phyloP scores from a whole-genome alignment of 2,888 invertebrate genomes.

The Trissoscelio sp. region DNA sequence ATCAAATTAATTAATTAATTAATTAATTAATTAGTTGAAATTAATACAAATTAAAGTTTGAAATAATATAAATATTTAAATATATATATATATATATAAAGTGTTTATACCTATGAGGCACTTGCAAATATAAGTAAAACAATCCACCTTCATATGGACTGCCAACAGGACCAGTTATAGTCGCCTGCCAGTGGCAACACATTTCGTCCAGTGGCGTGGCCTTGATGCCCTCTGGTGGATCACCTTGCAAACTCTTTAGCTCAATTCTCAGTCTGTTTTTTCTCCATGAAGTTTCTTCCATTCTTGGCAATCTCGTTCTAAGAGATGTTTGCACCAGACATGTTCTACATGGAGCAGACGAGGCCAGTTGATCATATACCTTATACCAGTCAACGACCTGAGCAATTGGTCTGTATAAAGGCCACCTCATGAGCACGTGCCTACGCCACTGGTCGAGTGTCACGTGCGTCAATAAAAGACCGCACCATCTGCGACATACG shows the following conservation, averaged over 20 bases:
- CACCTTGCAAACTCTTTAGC: conserved; percentile 88
- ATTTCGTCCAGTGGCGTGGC: conserved; percentile 91
- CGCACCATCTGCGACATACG: conserved; percentile 93
- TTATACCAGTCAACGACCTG: conserved; percentile 91
- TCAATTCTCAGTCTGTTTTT: conserved; percentile 91
- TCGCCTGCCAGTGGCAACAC: conserved; percentile 97
- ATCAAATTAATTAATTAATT: conserved; percentile 62
- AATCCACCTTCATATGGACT: conserved; percentile 97
- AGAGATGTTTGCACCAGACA: conserved; percentile 94
- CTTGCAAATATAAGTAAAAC: conserved; percentile 95
- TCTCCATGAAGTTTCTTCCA: conserved; percentile 92
- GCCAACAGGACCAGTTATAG: conserved; percentile 94
- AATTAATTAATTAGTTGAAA: too few species aligned
- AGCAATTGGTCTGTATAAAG: conserved; percentile 91
- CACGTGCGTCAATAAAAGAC: conserved; percentile 91
- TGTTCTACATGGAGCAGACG: conserved; percentile 88
- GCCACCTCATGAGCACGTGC: conserved; percentile 92
- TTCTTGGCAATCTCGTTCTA: conserved; percentile 86
- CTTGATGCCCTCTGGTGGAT: conserved; percentile 94
- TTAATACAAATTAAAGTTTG: too few species aligned
- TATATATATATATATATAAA: background rate
- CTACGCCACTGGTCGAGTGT: conserved; percentile 91
- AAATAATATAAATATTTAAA: too few species aligned
- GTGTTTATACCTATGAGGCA: conserved; percentile 88
- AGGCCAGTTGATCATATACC: conserved; percentile 86